Percentiles rank a stretch among this genome's conserved stretches.
Conservation (phyloP, 2,888 invertebrate genomes). For the Oeneis ivallda region DNA sequence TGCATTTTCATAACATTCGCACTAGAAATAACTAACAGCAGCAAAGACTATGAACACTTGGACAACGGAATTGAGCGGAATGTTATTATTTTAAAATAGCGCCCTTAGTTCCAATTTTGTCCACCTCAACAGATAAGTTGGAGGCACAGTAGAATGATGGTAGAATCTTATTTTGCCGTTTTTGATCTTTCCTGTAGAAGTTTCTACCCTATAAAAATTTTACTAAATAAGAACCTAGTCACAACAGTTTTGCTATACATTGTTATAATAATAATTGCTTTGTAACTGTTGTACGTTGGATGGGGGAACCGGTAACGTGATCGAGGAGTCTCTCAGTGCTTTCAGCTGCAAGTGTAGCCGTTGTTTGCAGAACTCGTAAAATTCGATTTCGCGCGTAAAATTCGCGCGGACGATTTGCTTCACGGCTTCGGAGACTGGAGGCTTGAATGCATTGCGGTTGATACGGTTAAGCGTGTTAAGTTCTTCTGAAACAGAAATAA, state of each 20-base stretch:
- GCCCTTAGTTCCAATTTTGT: too few species aligned
- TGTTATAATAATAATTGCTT: conserved; percentile 26
- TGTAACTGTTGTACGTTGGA: conserved; percentile 29
- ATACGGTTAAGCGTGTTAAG: conserved; percentile 89
- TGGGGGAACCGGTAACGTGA: conserved; percentile 55
- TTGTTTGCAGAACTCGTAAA: conserved; percentile 94
- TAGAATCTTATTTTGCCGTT: not conserved
- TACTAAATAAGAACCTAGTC: conserved; percentile 10
- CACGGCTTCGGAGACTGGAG: conserved; percentile 91
- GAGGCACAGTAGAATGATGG: too few species aligned
- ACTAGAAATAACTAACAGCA: too few species aligned
- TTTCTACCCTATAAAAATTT: conserved; percentile 24
- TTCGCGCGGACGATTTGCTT: conserved; percentile 92
- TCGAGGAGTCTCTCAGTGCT: conserved; percentile 83
- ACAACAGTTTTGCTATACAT: conserved; percentile 12
- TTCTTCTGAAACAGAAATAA: conserved; percentile 82
- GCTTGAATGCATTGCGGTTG: conserved; percentile 93
- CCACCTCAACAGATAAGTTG: too few species aligned
- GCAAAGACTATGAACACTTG: too few species aligned
- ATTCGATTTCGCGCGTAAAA: conserved; percentile 94
- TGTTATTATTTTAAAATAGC: too few species aligned
- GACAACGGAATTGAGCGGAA: too few species aligned
- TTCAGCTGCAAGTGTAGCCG: conserved; percentile 90
- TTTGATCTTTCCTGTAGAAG: not conserved
- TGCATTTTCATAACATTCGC: too few species aligned